phyloP scores from a whole-genome alignment of 2,888 invertebrate genomes.

The Acleris emargana region DNA sequence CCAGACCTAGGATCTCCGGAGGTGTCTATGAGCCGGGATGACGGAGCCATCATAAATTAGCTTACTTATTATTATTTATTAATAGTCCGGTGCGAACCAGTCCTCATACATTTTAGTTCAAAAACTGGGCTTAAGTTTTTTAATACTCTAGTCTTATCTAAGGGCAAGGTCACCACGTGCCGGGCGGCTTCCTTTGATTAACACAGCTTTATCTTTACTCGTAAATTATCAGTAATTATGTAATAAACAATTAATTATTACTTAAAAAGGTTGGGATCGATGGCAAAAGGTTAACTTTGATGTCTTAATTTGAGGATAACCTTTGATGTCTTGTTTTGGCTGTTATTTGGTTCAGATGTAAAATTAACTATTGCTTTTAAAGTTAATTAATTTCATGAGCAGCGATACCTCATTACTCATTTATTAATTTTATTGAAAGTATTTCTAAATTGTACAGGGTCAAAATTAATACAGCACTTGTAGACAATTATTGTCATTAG shows the following conservation, averaged over 20 bases:
- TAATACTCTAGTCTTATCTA: conserved; percentile 5
- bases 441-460: no score
- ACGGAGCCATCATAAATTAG: background rate
- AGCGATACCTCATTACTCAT: no score
- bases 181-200: conserved; percentile 46
- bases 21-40: no score
- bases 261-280: conserved; percentile 21
- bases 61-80: background rate
- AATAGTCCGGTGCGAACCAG: no score
- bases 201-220: conserved; percentile 61
- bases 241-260: conserved; percentile 35
- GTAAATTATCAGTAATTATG: conserved; percentile 72
- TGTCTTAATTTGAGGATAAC: conserved; percentile 11
- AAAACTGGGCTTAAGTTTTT: background rate
- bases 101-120: no score
- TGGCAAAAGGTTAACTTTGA: conserved; percentile 21
- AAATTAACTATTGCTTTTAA: background rate
- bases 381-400: no score
- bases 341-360: background rate
- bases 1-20: no score
- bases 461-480: no score
- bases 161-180: conserved; percentile 43
- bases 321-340: background rate
- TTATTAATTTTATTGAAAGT: no score
- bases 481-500: no score